Percentiles rank a stretch among this genome's conserved stretches.
Evolutionary conservation across 1,140 invertebrate genomes (phyloP).

Genomic region (Tetranychus urticae): DNA sequence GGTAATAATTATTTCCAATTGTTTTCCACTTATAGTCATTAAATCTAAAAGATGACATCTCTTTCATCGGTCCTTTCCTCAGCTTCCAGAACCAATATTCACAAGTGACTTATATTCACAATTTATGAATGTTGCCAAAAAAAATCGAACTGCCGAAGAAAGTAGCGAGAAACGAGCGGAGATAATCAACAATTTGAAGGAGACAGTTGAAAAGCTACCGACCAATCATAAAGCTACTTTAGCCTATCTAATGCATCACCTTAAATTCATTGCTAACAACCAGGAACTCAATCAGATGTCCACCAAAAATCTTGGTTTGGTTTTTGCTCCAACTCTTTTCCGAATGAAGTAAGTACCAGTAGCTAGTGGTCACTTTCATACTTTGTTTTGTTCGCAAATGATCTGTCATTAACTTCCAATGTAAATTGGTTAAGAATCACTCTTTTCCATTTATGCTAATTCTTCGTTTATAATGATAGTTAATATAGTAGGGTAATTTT

Average conservation of each 20-base stretch:
- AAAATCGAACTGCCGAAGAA: background rate
- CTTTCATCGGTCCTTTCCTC: background rate
- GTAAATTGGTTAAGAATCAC: background rate
- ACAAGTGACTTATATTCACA: conserved; percentile 4
- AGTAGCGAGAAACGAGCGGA: background rate
- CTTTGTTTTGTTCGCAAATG: background rate
- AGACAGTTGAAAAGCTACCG: background rate
- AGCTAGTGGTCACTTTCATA: background rate
- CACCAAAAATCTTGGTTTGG: conserved; percentile 6
- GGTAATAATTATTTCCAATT: conserved; percentile 1
- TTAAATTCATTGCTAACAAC: conserved; percentile 2
- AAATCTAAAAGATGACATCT: background rate
- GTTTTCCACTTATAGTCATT: background rate
- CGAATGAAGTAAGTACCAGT: conserved; percentile 4
- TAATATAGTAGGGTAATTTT: background rate
- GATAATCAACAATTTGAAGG: background rate
- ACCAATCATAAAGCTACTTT: conserved; percentile 1
- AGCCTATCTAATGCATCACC: conserved; percentile 2
- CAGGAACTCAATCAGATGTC: conserved; percentile 7
- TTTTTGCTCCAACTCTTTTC: conserved; percentile 9
- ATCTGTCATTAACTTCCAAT: background rate
- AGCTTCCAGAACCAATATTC: conserved; percentile 9
- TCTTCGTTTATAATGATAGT: background rate
- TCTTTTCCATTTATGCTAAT: background rate
- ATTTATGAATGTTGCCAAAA: conserved; percentile 3